phyloP scores from a whole-genome alignment of 2,797 vertebrate species.

The Ciconia nigra region DNA sequence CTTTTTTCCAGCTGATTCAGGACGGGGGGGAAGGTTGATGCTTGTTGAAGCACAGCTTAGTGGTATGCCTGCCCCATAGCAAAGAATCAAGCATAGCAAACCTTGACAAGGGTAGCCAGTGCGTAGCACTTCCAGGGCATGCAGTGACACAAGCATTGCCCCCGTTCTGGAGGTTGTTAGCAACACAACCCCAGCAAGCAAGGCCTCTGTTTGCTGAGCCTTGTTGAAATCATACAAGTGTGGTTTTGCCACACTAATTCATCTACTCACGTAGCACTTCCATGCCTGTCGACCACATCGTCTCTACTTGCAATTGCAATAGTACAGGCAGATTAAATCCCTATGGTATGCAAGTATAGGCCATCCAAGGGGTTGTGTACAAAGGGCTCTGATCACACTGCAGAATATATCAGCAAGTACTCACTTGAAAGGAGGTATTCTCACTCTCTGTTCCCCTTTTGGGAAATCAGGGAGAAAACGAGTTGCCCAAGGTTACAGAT shows the following conservation, averaged over 20 bases:
- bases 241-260: neutral
- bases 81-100: neutral
- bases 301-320: neutral
- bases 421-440: neutral
- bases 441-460: neutral
- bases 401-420: neutral
- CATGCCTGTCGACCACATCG: neutral
- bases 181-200: neutral
- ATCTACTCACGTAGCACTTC: neutral
- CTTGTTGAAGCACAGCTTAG: neutral
- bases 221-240: neutral
- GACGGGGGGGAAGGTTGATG: fast-evolving
- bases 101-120: no score
- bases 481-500: neutral
- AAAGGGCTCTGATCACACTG: neutral
- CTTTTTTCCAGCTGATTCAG: neutral
- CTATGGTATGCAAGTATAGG: neutral
- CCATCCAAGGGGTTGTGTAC: neutral
- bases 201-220: neutral
- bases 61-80: neutral
- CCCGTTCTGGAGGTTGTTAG: neutral
- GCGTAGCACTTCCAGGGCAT: neutral
- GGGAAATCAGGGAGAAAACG: fast-evolving
- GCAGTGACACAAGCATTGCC: neutral
- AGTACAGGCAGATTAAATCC: neutral